Evolutionary conservation across 2,113 vertebrate genomes (phyloP).

Genomic region (Cichladusa arquata): DNA sequence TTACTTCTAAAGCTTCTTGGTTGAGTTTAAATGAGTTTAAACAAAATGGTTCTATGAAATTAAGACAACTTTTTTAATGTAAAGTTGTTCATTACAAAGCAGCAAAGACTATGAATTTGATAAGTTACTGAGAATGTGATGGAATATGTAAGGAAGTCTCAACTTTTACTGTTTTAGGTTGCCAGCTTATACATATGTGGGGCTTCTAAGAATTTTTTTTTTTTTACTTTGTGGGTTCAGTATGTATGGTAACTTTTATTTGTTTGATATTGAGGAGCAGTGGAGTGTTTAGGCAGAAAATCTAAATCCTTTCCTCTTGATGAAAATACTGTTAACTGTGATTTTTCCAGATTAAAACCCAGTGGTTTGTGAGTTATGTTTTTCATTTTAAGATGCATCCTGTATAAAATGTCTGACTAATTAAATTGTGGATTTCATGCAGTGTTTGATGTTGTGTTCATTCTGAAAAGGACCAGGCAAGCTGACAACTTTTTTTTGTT

Average conservation of each 20-base stretch:
- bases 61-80: neutral
- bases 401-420: slow-evolving; percentile 46
- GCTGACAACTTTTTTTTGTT: neutral
- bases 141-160: neutral
- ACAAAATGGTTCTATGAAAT: neutral
- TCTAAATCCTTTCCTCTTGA: neutral
- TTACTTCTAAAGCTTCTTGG: neutral
- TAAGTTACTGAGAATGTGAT: neutral
- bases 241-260: neutral
- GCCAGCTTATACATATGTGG: neutral
- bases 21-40: neutral
- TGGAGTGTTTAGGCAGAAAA: neutral
- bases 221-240: neutral
- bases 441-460: slow-evolving; percentile 16
- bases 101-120: neutral
- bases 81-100: neutral
- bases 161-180: neutral
- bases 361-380: neutral
- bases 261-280: neutral
- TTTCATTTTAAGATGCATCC: slow-evolving; percentile 47
- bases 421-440: slow-evolving; percentile 24
- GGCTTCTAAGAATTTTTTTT: neutral
- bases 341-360: slow-evolving; percentile 24
- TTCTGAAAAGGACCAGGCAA: slow-evolving; percentile 37
- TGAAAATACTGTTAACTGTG: neutral